Evolutionary conservation across 1,140 invertebrate genomes (phyloP), one percentile per base, ranked within the genome.

Genomic region (Eriosoma lanigerum): DNA sequence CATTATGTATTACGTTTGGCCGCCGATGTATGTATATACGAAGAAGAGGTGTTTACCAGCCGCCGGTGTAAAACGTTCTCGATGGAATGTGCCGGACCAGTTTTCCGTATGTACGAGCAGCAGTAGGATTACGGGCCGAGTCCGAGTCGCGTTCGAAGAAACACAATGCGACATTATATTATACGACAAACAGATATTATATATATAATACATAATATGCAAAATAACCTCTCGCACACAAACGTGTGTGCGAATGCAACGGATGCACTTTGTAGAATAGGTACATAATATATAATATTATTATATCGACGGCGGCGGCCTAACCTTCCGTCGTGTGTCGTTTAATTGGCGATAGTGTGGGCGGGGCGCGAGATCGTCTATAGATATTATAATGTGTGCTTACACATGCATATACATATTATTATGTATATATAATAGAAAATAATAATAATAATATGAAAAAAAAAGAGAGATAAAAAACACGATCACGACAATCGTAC

Each of bases 401-500:
- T 54, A 54, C 62, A 54, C 62, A n/a, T 54, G 50, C 32, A 17
- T 70, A 54, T 24, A 70, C 62, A 19, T 52, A 38, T 72, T 50
- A 29, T 38, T 72, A 50, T 19, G 19, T 50, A 6, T 21, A n/a
- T 32, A 46, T 46, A 50, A n/a, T n/a, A 73, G 29, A 8, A 38
- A 38, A 38, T 38, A 38, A 38, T 38, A 38, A 38, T 38, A 38
- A 38, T 4, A 4, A 38, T 38, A 38, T 38, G 32, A 8, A 38
- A 38, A 38, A 26, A 4, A 17, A 1, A 0, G 19, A 24, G 8
- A 13, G 19, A 64, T n/a, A 60, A n/a, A 26, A 58, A 78, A 60
- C 56, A 60, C 52, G 75, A 78, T 60, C 75, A 78, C 75, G 75
- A 78, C 75, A 78, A 78, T 78, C 54, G 75, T 46, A n/a, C n/a